phyloP scores from a whole-genome alignment of 2,113 vertebrate genomes.

The Micromys minutus region DNA sequence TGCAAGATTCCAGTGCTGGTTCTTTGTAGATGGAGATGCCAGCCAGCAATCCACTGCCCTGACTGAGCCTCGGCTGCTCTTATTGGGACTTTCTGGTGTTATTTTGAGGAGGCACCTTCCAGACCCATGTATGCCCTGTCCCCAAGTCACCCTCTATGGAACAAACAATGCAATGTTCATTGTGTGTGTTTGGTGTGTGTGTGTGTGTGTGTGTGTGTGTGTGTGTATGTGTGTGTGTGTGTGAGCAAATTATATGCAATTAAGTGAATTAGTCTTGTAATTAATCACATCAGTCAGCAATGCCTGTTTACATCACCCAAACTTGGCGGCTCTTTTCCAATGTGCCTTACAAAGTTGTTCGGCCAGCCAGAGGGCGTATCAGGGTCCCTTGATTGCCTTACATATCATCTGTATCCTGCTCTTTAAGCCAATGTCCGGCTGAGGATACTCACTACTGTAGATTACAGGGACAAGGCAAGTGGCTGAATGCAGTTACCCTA shows the following conservation, averaged over 20 bases:
- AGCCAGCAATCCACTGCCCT: too few relatives aligned
- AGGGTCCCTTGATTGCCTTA: not conserved
- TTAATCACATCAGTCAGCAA: not conserved
- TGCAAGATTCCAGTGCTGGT: not conserved
- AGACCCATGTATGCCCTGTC: not conserved
- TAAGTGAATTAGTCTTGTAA: not conserved
- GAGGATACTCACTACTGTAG: not conserved
- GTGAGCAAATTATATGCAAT: not conserved
- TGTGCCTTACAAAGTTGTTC: not conserved
- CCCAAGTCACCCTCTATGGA: not conserved
- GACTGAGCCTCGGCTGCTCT: too few relatives aligned
- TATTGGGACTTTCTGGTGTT: not conserved
- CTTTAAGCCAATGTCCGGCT: not conserved
- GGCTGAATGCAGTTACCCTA: not conserved
- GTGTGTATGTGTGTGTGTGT: too few relatives aligned
- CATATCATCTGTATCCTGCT: too few relatives aligned
- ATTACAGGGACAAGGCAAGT: not conserved
- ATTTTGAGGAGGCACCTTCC: not conserved
- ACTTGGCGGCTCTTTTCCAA: not conserved
- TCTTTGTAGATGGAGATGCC: rapidly evolving
- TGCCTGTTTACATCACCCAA: not conserved
- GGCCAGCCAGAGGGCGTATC: not conserved
- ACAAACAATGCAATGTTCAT: not conserved
- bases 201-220: rapidly evolving
- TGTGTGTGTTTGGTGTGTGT: too few relatives aligned